Evolutionary conservation across 2,797 vertebrate species (phyloP).

Genomic region (Mycteria americana): DNA sequence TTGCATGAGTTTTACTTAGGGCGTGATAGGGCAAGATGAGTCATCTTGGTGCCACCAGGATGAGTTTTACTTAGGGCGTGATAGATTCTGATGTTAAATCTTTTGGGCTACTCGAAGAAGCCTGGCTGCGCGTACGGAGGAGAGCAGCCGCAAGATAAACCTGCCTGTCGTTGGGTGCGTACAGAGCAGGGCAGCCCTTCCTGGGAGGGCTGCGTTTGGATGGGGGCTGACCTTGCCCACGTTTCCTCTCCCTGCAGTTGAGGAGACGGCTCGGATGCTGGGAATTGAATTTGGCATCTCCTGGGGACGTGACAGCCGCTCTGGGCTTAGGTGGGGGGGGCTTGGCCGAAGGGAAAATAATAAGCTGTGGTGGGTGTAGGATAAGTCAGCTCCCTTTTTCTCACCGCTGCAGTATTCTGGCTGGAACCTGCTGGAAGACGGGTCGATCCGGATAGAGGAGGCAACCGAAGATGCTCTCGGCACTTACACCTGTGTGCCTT

Average conservation of each 20-base stretch:
- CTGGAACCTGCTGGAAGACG: slow-evolving; percentile 94
- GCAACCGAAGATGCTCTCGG: slow-evolving; percentile 98
- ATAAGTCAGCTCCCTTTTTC: not conserved
- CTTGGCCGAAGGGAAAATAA: not conserved
- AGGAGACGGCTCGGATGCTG: not conserved
- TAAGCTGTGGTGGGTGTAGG: not conserved
- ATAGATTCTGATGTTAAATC: not conserved
- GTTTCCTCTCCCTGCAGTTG: not conserved
- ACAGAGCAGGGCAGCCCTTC: not conserved
- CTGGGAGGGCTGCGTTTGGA: not conserved
- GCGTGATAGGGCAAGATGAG: too few relatives aligned
- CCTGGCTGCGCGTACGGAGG: not conserved
- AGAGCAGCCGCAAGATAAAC: not conserved
- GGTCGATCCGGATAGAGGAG: slow-evolving; percentile 96
- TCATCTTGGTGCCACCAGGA: not conserved
- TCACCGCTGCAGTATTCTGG: slow-evolving; percentile 83
- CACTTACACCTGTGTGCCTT: slow-evolving; percentile 99
- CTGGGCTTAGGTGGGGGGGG: not conserved
- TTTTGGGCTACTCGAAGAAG: not conserved
- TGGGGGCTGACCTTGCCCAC: accelerated
- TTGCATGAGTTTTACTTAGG: not conserved
- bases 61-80: not conserved
- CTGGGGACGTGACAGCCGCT: accelerated
- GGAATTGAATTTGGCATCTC: not conserved
- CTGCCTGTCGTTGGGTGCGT: accelerated